A percentile compares a stretch with the other conserved stretches of the same genome.
Conservation (phyloP, 2,797 vertebrate species). For the Pipistrellus pygmaeus region DNA sequence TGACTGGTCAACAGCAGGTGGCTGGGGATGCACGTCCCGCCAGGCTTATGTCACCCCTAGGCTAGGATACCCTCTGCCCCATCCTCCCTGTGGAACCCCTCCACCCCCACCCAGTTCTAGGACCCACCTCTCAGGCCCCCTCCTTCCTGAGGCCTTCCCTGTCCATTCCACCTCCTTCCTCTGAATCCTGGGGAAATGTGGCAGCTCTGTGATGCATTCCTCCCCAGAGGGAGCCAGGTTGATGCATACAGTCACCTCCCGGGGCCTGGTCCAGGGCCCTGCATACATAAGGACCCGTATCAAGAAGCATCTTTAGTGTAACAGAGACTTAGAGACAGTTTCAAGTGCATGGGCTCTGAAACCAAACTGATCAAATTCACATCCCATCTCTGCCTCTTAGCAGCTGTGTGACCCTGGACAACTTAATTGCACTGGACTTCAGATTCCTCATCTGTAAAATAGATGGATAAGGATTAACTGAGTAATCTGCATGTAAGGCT, state of each 20-base stretch:
- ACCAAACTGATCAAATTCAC: background rate
- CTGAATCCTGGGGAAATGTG: fast-evolving
- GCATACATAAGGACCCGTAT: background rate
- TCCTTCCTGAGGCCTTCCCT: background rate
- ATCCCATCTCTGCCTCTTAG: background rate
- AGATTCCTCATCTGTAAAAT: background rate
- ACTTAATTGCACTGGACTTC: background rate
- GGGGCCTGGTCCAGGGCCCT: background rate
- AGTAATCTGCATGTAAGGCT: background rate
- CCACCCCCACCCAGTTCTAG: background rate
- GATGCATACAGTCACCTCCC: background rate
- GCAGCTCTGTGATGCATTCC: fast-evolving
- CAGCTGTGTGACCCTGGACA: background rate
- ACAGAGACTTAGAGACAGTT: background rate
- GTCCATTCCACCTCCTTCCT: fast-evolving
- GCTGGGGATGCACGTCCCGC: no score
- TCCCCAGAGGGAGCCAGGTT: no score
- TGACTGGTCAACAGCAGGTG: no score
- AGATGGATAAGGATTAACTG: background rate
- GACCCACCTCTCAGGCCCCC: no score
- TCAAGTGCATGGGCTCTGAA: background rate
- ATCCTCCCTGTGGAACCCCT: no score
- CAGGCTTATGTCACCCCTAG: no score
- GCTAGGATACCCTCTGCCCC: background rate
- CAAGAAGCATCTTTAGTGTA: background rate